phyloP scores from a whole-genome alignment of 2,888 invertebrate genomes.

The Nephrotoma flavescens region DNA sequence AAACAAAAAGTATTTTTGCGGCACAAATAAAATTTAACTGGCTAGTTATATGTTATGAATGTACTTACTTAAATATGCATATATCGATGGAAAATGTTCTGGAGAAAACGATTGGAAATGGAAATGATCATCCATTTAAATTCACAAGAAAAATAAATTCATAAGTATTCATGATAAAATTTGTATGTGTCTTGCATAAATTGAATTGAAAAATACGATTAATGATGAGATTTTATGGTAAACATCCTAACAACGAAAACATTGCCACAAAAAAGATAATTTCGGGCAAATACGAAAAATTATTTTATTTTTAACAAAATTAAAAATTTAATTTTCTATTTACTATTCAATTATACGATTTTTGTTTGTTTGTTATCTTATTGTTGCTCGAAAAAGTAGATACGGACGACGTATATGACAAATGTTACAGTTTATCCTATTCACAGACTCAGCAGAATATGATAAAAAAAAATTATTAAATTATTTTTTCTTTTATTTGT shows the following conservation, averaged over 20 bases:
- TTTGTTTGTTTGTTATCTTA: not conserved
- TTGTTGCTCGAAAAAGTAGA: not conserved
- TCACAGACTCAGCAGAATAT: not conserved
- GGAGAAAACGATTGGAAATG: not conserved
- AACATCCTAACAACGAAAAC: too few species aligned
- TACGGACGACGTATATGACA: not conserved
- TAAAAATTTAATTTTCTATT: not conserved
- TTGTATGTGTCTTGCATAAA: not conserved
- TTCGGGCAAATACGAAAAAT: too few species aligned
- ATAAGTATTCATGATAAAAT: not conserved
- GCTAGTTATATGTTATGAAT: too few species aligned
- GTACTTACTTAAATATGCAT: not conserved
- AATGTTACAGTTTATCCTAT: not conserved
- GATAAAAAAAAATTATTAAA: not conserved
- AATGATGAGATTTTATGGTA: too few species aligned
- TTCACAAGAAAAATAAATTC: not conserved
- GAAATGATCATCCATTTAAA: not conserved
- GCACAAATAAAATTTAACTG: too few species aligned
- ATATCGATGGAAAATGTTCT: not conserved
- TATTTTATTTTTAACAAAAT: not conserved
- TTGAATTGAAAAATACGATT: not conserved
- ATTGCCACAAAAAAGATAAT: too few species aligned
- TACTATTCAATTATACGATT: not conserved
- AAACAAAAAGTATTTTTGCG: too few species aligned
- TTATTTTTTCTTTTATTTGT: not conserved